phyloP scores from a whole-genome alignment of 2,888 invertebrate genomes.

The Aplocera efformata region DNA sequence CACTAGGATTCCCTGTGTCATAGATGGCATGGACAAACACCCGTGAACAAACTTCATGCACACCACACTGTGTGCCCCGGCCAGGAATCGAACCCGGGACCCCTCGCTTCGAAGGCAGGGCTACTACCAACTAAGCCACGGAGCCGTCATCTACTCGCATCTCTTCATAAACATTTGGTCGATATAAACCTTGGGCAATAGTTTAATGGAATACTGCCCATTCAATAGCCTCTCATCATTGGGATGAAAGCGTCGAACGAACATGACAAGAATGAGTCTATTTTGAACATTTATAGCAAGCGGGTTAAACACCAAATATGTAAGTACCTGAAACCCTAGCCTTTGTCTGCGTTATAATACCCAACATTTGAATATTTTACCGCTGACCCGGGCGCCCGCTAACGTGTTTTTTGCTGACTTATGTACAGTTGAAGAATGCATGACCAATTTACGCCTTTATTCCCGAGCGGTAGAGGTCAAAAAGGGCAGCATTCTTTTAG shows the following conservation, averaged over 20 bases:
- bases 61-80: too few relatives aligned
- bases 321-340: constrained; percentile 29
- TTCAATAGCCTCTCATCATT: not conserved
- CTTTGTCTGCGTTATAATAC: constrained; percentile 46
- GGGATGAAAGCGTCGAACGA: constrained; percentile 17
- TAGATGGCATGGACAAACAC: too few relatives aligned
- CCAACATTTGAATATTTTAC: constrained; percentile 58
- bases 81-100: too few relatives aligned
- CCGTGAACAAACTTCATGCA: too few relatives aligned
- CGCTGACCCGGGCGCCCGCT: constrained; percentile 38
- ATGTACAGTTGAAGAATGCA: constrained; percentile 20
- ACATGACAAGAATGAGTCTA: constrained; percentile 26
- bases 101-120: too few relatives aligned
- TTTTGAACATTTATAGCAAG: constrained; percentile 35
- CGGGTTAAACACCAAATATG: constrained; percentile 33
- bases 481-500: constrained; percentile 19
- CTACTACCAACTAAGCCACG: too few relatives aligned
- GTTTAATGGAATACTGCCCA: too few relatives aligned
- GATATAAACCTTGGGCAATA: too few relatives aligned
- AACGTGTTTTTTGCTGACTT: constrained; percentile 40
- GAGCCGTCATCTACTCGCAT: too few relatives aligned
- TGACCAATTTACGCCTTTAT: constrained; percentile 15
- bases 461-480: constrained; percentile 18
- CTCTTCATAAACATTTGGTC: too few relatives aligned
- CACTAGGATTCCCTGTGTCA: too few relatives aligned